Evolutionary conservation across 2,113 vertebrate species (phyloP).

Genomic region (Zingel zingel): DNA sequence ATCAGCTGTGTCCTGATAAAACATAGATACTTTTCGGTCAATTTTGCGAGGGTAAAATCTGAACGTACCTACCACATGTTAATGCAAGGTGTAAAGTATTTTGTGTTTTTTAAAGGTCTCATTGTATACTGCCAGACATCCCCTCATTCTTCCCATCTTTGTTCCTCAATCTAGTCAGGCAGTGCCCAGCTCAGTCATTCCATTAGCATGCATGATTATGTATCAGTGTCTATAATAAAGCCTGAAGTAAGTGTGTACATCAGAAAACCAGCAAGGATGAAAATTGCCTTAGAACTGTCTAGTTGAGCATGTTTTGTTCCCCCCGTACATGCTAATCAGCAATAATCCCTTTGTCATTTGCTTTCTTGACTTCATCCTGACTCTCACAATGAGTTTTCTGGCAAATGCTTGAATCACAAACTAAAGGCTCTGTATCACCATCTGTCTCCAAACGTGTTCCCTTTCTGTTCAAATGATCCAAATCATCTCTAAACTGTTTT

Average conservation of each 20-base stretch:
- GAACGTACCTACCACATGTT: not conserved
- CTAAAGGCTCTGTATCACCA: conserved; percentile 66
- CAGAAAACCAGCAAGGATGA: conserved; percentile 73
- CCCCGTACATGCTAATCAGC: conserved; percentile 77
- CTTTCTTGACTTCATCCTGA: conserved; percentile 69
- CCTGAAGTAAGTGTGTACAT: conserved; percentile 79
- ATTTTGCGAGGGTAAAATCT: not conserved
- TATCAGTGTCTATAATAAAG: conserved; percentile 83
- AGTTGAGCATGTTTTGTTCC: conserved; percentile 72
- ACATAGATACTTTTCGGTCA: not conserved
- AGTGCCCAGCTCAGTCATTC: conserved; percentile 55
- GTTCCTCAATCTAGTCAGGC: conserved; percentile 65
- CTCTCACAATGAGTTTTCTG: conserved; percentile 66
- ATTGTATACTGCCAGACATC: conserved; percentile 7
- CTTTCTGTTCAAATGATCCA: conserved; percentile 63
- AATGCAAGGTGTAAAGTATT: conserved; percentile 11
- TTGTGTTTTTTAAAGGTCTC: conserved; percentile 37
- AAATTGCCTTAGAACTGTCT: conserved; percentile 77
- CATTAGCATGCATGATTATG: conserved; percentile 84
- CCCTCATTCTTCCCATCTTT: conserved; percentile 46
- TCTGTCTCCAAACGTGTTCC: conserved; percentile 69
- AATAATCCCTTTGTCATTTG: conserved; percentile 77
- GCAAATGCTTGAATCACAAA: conserved; percentile 70
- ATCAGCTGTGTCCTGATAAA: not conserved
- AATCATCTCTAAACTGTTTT: conserved; percentile 54